phyloP scores from a whole-genome alignment of 2,113 vertebrate genomes.

The Echinops telfairi region DNA sequence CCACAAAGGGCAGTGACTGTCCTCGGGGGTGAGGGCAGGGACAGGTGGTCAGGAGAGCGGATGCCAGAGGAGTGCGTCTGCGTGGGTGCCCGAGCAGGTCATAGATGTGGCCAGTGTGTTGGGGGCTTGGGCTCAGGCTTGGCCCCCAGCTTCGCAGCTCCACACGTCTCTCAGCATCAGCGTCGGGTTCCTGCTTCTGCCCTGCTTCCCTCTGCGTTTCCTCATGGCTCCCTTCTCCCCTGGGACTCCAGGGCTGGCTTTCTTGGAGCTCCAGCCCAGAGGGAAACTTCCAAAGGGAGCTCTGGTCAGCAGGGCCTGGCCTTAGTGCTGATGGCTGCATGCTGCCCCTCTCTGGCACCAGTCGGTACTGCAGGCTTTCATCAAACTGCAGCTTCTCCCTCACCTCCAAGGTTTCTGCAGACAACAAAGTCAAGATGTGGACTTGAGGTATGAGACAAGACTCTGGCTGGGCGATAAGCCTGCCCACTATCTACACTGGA shows the following conservation, averaged over 20 bases:
- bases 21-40: background rate
- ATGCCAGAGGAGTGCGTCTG: accelerated
- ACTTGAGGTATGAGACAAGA: background rate
- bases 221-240: background rate
- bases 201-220: background rate
- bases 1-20: background rate
- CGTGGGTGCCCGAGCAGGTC: accelerated
- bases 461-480: background rate
- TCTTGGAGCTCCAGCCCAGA: background rate
- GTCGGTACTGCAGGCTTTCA: background rate
- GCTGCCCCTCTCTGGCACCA: conserved; percentile 59
- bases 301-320: background rate
- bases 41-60: background rate
- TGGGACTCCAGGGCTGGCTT: background rate
- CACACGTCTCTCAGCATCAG: background rate
- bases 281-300: background rate
- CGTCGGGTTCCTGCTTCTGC: background rate
- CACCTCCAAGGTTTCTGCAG: background rate
- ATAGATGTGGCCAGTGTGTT: too few relatives aligned
- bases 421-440: background rate
- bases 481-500: background rate
- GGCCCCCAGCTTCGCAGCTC: background rate
- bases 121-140: too few relatives aligned
- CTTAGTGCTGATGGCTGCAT: background rate
- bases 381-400: background rate